Percentiles rank a stretch among this genome's conserved stretches.
Evolutionary conservation across 2,797 vertebrate species (phyloP).

Genomic region (Pipistrellus pygmaeus): DNA sequence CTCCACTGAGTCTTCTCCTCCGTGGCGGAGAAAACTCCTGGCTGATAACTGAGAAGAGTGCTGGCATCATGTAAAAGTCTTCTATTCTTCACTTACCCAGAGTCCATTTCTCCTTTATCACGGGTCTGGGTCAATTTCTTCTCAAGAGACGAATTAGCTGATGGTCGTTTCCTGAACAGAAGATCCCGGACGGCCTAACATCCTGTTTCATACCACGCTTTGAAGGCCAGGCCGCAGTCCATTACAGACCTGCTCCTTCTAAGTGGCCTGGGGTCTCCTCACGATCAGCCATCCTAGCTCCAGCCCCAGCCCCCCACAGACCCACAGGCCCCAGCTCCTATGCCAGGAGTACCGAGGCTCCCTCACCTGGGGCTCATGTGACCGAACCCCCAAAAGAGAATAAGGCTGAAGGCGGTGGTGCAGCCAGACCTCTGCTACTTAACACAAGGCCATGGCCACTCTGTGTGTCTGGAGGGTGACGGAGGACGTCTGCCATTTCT

Average conservation of each 20-base stretch:
- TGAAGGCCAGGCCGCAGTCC: background rate
- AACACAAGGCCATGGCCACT: background rate
- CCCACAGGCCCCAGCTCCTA: background rate
- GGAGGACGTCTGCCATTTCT: rapidly evolving
- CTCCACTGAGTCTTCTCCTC: background rate
- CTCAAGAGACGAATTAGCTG: background rate
- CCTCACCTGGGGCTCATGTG: too few relatives aligned
- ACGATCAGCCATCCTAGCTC: background rate
- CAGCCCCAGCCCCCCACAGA: background rate
- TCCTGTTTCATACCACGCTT: background rate
- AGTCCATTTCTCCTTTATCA: background rate
- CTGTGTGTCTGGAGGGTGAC: background rate
- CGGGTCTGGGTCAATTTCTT: background rate
- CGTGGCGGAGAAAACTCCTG: background rate
- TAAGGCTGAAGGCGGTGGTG: background rate
- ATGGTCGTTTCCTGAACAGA: background rate
- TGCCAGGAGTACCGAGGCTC: background rate
- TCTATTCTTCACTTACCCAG: background rate
- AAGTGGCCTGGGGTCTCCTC: background rate
- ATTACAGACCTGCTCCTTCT: background rate
- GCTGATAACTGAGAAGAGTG: background rate
- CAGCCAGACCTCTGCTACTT: background rate
- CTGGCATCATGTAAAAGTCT: rapidly evolving
- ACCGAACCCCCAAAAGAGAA: background rate
- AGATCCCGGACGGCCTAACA: background rate